Percentiles rank a stretch among this genome's conserved stretches.
These are phyloP conservation scores for Lysandra bellargus DNA, from an alignment of 2,888 invertebrate genomes.

Conservation along the genomic window DNA sequence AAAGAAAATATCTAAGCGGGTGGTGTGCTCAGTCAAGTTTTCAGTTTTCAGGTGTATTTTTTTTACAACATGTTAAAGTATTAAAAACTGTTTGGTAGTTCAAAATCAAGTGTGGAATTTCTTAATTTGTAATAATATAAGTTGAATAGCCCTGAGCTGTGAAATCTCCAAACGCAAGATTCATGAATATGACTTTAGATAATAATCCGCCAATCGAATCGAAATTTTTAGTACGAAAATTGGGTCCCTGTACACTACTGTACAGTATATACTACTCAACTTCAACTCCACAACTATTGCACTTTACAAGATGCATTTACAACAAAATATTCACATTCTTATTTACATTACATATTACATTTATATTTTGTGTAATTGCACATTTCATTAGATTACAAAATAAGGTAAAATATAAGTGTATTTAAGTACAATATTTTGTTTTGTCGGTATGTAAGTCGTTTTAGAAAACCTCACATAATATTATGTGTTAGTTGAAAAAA, in stretches of 20 bases:
- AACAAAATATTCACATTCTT: conserved; percentile 74
- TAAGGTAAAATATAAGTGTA: not conserved
- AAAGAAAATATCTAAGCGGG: too few relatives aligned
- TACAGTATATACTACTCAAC: conserved; percentile 75
- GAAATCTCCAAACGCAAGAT: too few relatives aligned
- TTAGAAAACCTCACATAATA: too few relatives aligned
- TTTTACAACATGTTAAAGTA: too few relatives aligned
- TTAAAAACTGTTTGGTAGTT: too few relatives aligned
- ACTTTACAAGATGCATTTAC: conserved; percentile 79
- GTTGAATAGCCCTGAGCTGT: too few relatives aligned
- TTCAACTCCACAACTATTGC: conserved; percentile 77
- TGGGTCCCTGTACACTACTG: conserved; percentile 42
- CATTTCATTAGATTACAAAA: conserved; percentile 1
- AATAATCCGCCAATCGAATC: not conserved
- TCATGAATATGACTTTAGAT: not conserved
- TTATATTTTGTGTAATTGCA: conserved; percentile 42
- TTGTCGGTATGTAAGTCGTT: not conserved
- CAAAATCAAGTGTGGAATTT: too few relatives aligned
- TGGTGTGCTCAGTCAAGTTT: too few relatives aligned
- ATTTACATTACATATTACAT: conserved; percentile 52
- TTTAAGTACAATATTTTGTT: not conserved
- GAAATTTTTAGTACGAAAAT: not conserved
- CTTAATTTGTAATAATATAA: too few relatives aligned
- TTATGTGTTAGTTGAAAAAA: too few relatives aligned
- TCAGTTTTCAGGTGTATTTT: too few relatives aligned